Base-by-base conservation (phyloP, 1,140 invertebrate genomes). In the Lucilia cuprina region DNA sequence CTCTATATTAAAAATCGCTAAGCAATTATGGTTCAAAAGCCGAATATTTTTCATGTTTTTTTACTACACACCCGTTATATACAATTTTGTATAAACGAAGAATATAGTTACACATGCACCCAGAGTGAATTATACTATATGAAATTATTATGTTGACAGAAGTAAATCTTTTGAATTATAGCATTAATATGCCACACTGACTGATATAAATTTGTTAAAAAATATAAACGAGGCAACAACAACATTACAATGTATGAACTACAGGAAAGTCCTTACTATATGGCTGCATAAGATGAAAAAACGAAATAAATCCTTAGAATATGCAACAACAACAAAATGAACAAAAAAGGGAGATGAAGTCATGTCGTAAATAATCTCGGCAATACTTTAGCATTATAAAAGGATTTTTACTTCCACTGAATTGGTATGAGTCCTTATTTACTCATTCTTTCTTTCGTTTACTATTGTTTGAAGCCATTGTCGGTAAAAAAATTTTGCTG, bases 151-250 rank as follows among this genome's bases (percentile, higher is more conserved):
- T 90, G 89, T 90, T 90, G 89, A 90, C 89, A 90, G 89, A 89
- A 88, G 88, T 89, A 90, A 90, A 90, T 90, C 89, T 90, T 88
- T 86, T 90, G 88, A 90, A 90, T 90, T 90, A 90, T 90, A 87
- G 89, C 88, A 90, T 88, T 87, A 88, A 86, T 88, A 87, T 87
- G 87, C 87, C 87, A 84, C 87, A 88, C 65, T 70, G 77, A 77
- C 19, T 49, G 77, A 80, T 80, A 82, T 83, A 84, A 83, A 83
- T 83, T 84, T 83, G 80, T 84, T 80, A 49, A 70, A 70, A 60
- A 60, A 60, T 2, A 17, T n/a, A 60, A 0, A 60, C 14, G n/a
- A 41, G 35, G 19, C 41, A 49, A 47, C 77, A 50, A 19, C 75
- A 21, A 80, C 77, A 19, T 3, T 25, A 21, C 41, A 47, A 12